phyloP scores from a whole-genome alignment of 2,888 invertebrate species.

The Geophilus truncorum region DNA sequence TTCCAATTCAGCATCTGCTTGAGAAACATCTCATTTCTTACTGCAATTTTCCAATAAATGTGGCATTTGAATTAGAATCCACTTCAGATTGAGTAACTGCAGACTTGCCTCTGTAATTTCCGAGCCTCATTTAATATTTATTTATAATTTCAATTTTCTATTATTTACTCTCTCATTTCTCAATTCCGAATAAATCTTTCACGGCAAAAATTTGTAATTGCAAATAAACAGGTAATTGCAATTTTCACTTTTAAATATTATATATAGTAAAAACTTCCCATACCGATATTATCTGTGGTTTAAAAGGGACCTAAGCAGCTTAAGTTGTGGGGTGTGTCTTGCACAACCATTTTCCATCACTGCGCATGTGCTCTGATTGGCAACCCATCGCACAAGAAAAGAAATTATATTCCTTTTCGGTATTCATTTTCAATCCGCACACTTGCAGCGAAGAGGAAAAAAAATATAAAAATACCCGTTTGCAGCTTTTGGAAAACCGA shows the following conservation, averaged over 20 bases:
- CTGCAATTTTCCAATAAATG: conserved; percentile 2
- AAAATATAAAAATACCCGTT: background rate
- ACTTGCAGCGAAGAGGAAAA: background rate
- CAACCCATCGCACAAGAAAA: background rate
- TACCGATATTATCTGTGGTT: background rate
- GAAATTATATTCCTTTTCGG: background rate
- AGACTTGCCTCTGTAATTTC: conserved; percentile 12
- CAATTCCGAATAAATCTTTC: background rate
- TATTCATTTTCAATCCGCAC: no score
- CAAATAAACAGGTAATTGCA: background rate
- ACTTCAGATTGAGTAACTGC: conserved; percentile 6
- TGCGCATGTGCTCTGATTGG: background rate
- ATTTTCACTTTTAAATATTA: background rate
- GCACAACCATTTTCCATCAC: background rate
- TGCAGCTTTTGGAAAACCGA: background rate
- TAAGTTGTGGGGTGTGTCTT: background rate
- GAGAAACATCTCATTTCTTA: conserved; percentile 13
- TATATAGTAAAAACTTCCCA: background rate
- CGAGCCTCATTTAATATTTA: conserved; percentile 13
- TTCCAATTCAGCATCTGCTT: background rate
- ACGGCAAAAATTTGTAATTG: background rate
- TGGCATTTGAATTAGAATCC: conserved; percentile 17
- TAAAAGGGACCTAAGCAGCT: background rate
- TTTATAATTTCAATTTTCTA: conserved; percentile 19
- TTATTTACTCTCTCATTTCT: conserved; percentile 6